phyloP scores from a whole-genome alignment of 1,140 invertebrate genomes.

The Gryllus bimaculatus region DNA sequence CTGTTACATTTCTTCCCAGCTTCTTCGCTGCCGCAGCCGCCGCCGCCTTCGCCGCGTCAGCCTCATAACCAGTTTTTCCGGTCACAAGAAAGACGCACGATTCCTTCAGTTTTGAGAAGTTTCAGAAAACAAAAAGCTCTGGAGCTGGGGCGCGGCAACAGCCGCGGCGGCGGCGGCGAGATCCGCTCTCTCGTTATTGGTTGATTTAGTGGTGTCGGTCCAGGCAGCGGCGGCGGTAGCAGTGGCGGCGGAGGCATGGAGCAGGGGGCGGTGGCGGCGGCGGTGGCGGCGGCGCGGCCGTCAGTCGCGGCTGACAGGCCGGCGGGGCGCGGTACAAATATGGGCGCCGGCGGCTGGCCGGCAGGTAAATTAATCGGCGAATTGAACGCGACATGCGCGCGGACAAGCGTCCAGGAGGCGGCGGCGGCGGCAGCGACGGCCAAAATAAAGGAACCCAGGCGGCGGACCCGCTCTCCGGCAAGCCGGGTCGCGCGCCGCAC shows the following conservation, averaged over 20 bases:
- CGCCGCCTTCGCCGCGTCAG: neutral
- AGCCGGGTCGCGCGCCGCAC: too few relatives aligned
- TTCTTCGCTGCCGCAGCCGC: neutral
- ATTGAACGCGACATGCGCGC: neutral
- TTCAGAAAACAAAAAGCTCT: neutral
- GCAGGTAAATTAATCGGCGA: conserved; percentile 3
- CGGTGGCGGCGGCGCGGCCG: too few relatives aligned
- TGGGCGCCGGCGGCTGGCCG: neutral
- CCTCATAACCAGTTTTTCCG: neutral
- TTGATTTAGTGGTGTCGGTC: neutral
- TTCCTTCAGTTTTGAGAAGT: neutral
- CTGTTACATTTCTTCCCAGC: neutral
- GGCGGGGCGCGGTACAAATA: neutral
- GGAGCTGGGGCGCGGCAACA: neutral
- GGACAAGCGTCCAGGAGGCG: neutral
- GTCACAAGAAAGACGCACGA: conserved; percentile 3
- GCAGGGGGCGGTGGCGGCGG: too few relatives aligned
- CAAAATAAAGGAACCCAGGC: neutral
- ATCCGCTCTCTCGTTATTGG: neutral
- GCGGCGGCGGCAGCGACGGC: too few relatives aligned
- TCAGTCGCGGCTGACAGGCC: neutral
- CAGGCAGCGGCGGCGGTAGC: too few relatives aligned
- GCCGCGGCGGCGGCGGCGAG: neutral
- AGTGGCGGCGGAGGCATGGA: too few relatives aligned
- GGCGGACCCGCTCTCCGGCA: neutral